Conservation (phyloP, 92 coral and sea anemone species). For the Phenganax stokvisi region DNA sequence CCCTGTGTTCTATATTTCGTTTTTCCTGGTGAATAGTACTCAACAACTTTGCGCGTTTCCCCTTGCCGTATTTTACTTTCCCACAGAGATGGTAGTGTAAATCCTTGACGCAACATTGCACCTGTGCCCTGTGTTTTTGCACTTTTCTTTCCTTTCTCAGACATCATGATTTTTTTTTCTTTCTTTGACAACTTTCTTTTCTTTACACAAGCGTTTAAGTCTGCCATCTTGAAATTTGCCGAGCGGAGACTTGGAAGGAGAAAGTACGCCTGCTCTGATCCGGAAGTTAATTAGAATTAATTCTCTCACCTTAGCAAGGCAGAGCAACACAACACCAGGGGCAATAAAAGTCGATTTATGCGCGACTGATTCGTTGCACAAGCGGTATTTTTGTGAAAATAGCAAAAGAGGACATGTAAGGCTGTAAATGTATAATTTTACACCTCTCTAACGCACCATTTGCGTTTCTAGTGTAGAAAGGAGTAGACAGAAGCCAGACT, state of each 20-base stretch:
- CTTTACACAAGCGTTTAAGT: neutral
- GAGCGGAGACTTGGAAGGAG: neutral
- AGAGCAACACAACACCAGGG: neutral
- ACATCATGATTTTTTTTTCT: conserved; percentile 14
- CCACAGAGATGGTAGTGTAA: conserved; percentile 48
- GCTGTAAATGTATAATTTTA: conserved; percentile 25
- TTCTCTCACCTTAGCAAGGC: neutral
- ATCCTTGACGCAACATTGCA: conserved; percentile 17
- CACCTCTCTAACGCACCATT: conserved; percentile 4
- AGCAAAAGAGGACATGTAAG: conserved; percentile 18
- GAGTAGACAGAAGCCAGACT: neutral
- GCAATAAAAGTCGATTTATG: neutral
- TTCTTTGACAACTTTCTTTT: conserved; percentile 16
- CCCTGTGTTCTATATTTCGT: conserved; percentile 40
- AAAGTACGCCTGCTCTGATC: neutral
- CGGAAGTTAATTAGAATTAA: neutral
- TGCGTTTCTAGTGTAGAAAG: conserved; percentile 20
- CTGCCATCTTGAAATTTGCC: neutral
- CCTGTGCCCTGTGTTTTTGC: conserved; percentile 40
- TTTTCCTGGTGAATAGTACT: conserved; percentile 39
- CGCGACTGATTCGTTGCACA: conserved; percentile 3
- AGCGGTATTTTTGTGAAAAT: conserved; percentile 37
- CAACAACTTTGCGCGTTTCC: conserved; percentile 7
- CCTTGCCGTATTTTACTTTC: neutral
- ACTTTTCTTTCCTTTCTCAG: conserved; percentile 33